Percentiles rank a stretch among this genome's conserved stretches.
phyloP scores from a whole-genome alignment of 2,797 vertebrate genomes.

The Eleutherodactylus coqui region DNA sequence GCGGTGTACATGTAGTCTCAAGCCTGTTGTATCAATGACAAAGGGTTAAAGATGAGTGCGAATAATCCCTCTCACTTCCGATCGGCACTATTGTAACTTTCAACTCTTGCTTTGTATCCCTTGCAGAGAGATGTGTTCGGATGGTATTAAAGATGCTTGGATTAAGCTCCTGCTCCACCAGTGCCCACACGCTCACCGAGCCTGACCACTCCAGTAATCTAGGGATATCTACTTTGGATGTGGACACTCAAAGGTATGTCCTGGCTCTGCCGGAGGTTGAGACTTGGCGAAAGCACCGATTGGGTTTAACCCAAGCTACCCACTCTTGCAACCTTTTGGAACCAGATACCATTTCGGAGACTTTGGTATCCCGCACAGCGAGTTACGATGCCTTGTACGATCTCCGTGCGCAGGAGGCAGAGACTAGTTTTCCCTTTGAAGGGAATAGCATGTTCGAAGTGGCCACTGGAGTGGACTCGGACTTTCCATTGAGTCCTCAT shows the following conservation, averaged over 20 bases:
- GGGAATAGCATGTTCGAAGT: constrained; percentile 69
- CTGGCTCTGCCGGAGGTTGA: constrained; percentile 82
- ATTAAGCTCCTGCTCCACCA: constrained; percentile 82
- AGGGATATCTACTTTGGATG: constrained; percentile 71
- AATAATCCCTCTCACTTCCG: constrained; percentile 6
- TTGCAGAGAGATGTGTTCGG: constrained; percentile 87
- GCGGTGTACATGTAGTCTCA: background rate
- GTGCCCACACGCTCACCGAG: constrained; percentile 80
- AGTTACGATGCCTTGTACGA: constrained; percentile 84
- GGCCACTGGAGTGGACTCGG: constrained; percentile 74
- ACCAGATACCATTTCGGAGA: constrained; percentile 78
- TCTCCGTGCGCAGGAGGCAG: constrained; percentile 69
- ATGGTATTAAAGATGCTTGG: constrained; percentile 84
- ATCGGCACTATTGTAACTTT: constrained; percentile 10
- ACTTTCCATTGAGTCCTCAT: constrained; percentile 85
- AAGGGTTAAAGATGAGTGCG: constrained; percentile 4
- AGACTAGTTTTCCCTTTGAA: constrained; percentile 67
- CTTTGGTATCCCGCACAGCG: constrained; percentile 74
- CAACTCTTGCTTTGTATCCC: constrained; percentile 59
- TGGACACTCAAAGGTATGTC: constrained; percentile 74
- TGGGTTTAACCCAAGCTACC: constrained; percentile 75
- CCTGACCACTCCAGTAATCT: constrained; percentile 70
- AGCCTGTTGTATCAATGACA: background rate
- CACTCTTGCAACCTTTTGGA: constrained; percentile 80
- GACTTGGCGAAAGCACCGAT: constrained; percentile 84